These are phyloP conservation scores for Druon quercuslanigerum DNA, from an alignment of 1,140 invertebrate species.

Conservation along the genomic window DNA sequence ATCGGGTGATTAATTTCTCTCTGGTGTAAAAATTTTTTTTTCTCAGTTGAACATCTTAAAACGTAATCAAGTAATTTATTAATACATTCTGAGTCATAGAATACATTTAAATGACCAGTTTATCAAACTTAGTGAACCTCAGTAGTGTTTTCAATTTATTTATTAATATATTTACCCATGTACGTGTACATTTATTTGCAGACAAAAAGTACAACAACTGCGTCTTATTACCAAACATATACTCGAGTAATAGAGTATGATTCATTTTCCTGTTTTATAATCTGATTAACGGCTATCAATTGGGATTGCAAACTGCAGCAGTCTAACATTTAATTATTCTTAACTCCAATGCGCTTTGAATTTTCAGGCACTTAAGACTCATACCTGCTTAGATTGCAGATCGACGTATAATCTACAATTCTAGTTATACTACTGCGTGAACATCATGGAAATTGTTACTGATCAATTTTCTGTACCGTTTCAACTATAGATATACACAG, in stretches of 20 bases:
- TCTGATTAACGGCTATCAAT: neutral
- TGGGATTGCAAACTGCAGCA: neutral
- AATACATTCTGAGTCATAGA: no score
- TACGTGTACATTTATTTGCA: no score
- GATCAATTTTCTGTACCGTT: slow-evolving; percentile 16
- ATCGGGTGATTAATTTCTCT: no score
- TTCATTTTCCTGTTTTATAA: slow-evolving; percentile 4
- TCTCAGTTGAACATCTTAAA: no score
- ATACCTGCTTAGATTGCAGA: neutral
- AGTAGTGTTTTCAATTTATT: no score
- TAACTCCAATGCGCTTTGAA: neutral
- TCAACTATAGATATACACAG: neutral
- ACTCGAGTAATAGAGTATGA: neutral
- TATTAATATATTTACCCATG: no score
- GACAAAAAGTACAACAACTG: neutral
- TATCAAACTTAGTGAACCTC: no score
- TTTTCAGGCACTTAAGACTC: neutral
- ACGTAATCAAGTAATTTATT: no score
- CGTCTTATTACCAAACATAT: neutral
- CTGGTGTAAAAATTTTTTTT: no score
- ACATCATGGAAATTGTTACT: neutral
- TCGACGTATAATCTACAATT: neutral
- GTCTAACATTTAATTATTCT: slow-evolving; percentile 27
- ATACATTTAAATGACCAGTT: no score
- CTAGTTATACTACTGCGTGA: slow-evolving; percentile 9